Conservation (phyloP, 2,113 vertebrate genomes). For the Spilogale gracilis region DNA sequence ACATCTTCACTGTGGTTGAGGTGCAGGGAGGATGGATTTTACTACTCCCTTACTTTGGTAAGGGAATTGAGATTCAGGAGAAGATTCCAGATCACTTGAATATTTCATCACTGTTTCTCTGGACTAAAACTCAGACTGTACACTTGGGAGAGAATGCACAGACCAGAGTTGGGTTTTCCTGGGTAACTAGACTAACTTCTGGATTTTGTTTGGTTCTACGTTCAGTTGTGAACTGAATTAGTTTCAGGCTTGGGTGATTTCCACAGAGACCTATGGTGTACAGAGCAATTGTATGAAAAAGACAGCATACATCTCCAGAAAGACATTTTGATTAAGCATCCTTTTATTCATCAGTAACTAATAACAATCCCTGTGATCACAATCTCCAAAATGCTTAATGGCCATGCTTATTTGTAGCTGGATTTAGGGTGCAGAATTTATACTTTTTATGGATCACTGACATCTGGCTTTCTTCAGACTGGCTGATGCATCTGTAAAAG, state of each 20-base stretch:
- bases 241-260: slow-evolving; percentile 64
- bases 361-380: not conserved
- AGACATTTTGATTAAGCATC: slow-evolving; percentile 22
- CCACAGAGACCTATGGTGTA: not conserved
- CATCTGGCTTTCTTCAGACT: slow-evolving; percentile 72
- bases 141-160: not conserved
- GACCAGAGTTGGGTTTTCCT: not conserved
- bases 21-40: not conserved
- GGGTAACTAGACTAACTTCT: not conserved
- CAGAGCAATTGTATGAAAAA: slow-evolving; percentile 26
- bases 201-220: not conserved
- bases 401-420: not conserved
- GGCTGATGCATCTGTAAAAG: slow-evolving; percentile 59
- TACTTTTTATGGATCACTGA: slow-evolving; percentile 56
- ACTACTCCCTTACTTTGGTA: not conserved
- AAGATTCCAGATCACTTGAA: not conserved
- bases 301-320: not conserved
- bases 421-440: not conserved
- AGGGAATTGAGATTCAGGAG: not conserved
- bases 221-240: slow-evolving; percentile 33
- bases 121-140: not conserved
- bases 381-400: slow-evolving; percentile 1
- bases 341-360: slow-evolving; percentile 60
- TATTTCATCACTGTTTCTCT: not conserved
- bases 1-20: not conserved